Conservation (phyloP, 2,113 vertebrate species). For the Bos javanicus region DNA sequence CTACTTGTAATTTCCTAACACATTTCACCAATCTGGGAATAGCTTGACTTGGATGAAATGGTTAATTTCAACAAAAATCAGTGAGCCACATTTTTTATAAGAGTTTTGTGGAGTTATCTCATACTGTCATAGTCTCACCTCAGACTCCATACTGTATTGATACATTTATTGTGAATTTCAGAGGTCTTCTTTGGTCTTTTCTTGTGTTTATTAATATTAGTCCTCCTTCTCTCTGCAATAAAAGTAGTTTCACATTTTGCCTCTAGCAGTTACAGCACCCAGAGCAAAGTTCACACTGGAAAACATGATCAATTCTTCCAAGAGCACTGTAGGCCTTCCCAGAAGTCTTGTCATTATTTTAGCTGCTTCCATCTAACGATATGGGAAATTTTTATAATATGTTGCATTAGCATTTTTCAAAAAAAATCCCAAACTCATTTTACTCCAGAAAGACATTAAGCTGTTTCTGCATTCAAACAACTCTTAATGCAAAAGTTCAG, state of each 20-base stretch:
- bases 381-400: conserved; percentile 64
- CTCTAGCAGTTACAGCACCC: neutral
- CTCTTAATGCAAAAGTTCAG: conserved; percentile 67
- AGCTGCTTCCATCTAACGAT: conserved; percentile 54
- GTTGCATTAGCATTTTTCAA: conserved; percentile 70
- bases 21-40: neutral
- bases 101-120: neutral
- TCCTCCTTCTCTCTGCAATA: neutral
- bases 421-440: conserved; percentile 63
- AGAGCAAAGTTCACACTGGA: neutral
- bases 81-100: neutral
- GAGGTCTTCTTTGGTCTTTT: neutral
- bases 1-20: neutral
- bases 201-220: neutral
- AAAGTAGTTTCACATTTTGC: neutral
- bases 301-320: neutral
- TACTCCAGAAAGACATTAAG: conserved; percentile 63
- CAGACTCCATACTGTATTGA: neutral
- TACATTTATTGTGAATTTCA: neutral
- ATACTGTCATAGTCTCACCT: neutral
- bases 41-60: neutral
- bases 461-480: conserved; percentile 73
- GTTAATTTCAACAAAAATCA: neutral
- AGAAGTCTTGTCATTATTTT: conserved; percentile 35
- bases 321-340: neutral